Conservation (phyloP, 2,888 invertebrate species). For the Abscondita cerata region DNA sequence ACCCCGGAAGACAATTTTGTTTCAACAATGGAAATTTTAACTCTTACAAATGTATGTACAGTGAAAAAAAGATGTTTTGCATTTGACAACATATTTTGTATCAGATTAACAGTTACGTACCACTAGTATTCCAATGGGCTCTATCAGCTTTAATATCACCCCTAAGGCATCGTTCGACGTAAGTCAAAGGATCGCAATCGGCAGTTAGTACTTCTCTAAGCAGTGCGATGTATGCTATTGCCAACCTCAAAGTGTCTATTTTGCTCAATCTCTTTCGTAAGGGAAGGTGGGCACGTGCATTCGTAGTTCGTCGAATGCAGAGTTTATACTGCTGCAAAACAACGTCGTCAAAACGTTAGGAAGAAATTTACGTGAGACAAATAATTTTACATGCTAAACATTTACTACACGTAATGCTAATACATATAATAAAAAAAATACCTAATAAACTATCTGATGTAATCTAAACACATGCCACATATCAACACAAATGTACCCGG, state of each 20-base stretch:
- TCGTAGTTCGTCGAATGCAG: slow-evolving; percentile 97
- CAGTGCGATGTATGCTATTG: slow-evolving; percentile 96
- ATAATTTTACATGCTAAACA: background rate
- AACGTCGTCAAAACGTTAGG: slow-evolving; percentile 26
- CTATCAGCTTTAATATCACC: slow-evolving; percentile 89
- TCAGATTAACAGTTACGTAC: slow-evolving; percentile 63
- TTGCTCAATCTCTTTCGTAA: slow-evolving; percentile 96
- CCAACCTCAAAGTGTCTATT: slow-evolving; percentile 95
- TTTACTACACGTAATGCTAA: too few species aligned
- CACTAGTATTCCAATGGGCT: slow-evolving; percentile 96
- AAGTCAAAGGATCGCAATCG: slow-evolving; percentile 90
- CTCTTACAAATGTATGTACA: too few species aligned
- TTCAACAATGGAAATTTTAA: too few species aligned
- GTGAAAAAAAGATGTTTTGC: too few species aligned
- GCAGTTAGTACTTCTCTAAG: slow-evolving; percentile 88
- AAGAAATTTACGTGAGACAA: slow-evolving; percentile 27
- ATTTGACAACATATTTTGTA: background rate
- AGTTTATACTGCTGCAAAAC: slow-evolving; percentile 90
- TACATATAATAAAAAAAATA: slow-evolving; percentile 19
- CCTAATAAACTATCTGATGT: slow-evolving; percentile 22
- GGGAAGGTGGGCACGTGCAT: slow-evolving; percentile 99
- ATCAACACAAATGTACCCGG: slow-evolving; percentile 69
- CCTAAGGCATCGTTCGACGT: slow-evolving; percentile 90
- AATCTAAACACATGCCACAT: slow-evolving; percentile 45
- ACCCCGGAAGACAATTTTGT: too few species aligned